phyloP scores from a whole-genome alignment of 1,140 invertebrate species.

The Arion vulgaris region DNA sequence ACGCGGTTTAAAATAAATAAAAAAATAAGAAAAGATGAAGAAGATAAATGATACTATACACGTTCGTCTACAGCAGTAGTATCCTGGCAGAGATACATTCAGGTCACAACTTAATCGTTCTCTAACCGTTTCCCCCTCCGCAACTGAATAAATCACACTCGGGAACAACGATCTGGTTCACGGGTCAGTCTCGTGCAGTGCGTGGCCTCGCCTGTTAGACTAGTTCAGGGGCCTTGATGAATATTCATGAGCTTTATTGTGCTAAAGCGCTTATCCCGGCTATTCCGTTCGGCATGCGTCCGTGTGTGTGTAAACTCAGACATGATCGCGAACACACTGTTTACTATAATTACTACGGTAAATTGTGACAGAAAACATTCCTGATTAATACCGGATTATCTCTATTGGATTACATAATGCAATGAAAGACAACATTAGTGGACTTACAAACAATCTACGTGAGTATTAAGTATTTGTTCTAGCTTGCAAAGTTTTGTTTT shows the following conservation, averaged over 20 bases:
- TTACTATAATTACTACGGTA: not conserved
- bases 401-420: not conserved
- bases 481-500: not conserved
- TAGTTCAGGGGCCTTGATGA: not conserved
- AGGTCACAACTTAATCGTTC: not conserved
- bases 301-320: not conserved
- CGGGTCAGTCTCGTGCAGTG: constrained; percentile 14
- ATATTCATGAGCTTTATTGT: constrained; percentile 9
- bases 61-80: not conserved
- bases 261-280: constrained; percentile 7
- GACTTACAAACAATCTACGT: not conserved
- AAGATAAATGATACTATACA: not conserved
- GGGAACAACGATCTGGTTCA: not conserved
- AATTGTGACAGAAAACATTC: not conserved
- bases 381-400: not conserved
- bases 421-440: not conserved
- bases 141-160: not conserved
- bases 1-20: not conserved
- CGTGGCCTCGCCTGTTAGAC: not conserved
- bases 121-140: not conserved
- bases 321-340: not conserved
- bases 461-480: not conserved
- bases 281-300: not conserved
- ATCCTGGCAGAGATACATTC: not conserved
- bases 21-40: not conserved